These are phyloP conservation scores for Drosophila niveifrons DNA, from an alignment of 2,888 invertebrate genomes.

Conservation along the genomic window DNA sequence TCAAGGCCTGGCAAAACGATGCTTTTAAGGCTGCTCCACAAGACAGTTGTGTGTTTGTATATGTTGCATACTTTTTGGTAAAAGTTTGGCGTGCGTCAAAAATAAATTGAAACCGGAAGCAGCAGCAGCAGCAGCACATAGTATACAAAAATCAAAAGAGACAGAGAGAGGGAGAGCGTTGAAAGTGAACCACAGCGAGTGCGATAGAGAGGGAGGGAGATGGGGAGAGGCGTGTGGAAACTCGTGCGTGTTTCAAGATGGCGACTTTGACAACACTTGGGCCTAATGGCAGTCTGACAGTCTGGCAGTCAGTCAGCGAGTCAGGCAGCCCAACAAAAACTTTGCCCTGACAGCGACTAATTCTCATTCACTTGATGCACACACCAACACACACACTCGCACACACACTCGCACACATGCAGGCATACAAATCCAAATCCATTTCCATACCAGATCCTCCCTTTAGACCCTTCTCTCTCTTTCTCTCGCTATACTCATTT, in stretches of 20 bases:
- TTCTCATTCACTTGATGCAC: conserved; percentile 57
- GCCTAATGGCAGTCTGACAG: conserved; percentile 69
- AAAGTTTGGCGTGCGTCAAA: conserved; percentile 68
- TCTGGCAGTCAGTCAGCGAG: conserved; percentile 27
- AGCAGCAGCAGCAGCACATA: conserved; percentile 30
- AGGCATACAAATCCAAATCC: conserved; percentile 16
- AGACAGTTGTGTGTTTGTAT: conserved; percentile 16
- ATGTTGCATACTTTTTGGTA: conserved; percentile 71
- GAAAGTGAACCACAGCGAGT: not conserved
- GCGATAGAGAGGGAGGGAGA: not conserved
- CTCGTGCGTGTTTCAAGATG: conserved; percentile 72
- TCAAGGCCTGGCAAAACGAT: conserved; percentile 26
- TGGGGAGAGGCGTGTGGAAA: not conserved
- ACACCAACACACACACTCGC: conserved; percentile 11
- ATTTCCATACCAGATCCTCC: conserved; percentile 34
- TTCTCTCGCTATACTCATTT: conserved; percentile 42
- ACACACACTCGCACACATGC: not conserved
- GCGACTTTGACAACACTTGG: conserved; percentile 76
- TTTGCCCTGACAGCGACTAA: conserved; percentile 69
- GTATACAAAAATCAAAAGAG: conserved; percentile 1
- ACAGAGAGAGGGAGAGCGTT: not conserved
- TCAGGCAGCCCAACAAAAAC: conserved; percentile 33
- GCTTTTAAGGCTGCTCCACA: conserved; percentile 34
- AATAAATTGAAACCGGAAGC: conserved; percentile 69
- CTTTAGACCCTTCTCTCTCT: no score